phyloP scores from a whole-genome alignment of 2,888 invertebrate genomes.

The Autographa gamma region DNA sequence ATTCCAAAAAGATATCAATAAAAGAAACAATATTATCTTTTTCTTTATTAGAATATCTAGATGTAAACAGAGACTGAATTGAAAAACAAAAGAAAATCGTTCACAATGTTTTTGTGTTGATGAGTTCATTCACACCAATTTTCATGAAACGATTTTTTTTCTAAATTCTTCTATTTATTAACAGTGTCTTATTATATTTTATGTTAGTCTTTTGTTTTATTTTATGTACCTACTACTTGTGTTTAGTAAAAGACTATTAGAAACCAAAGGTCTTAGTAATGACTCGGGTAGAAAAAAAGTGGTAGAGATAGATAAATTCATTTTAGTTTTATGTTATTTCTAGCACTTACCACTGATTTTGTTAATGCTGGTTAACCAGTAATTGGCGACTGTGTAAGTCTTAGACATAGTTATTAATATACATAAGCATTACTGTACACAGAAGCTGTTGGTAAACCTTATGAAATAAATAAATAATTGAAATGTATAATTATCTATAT shows the following conservation, averaged over 20 bases:
- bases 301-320: too few relatives aligned
- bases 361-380: too few relatives aligned
- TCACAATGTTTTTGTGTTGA: not conserved
- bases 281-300: too few relatives aligned
- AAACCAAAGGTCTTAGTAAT: not conserved
- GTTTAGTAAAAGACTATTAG: not conserved
- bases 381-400: too few relatives aligned
- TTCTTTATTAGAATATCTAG: not conserved
- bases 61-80: constrained; percentile 13
- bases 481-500: too few relatives aligned
- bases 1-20: not conserved
- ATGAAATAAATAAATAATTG: too few relatives aligned
- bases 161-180: not conserved
- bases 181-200: not conserved
- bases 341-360: too few relatives aligned
- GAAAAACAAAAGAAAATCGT: constrained; percentile 10
- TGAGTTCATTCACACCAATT: not conserved
- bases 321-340: too few relatives aligned
- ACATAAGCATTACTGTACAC: too few relatives aligned
- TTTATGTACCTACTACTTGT: not conserved
- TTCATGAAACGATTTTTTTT: not conserved
- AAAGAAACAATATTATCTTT: constrained; percentile 10
- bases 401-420: too few relatives aligned
- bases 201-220: not conserved
- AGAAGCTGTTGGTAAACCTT: too few relatives aligned